Evolutionary conservation across 1,140 invertebrate species (phyloP), one percentile per base, ranked within the genome.

Genomic region (Rhopalosiphum padi): DNA sequence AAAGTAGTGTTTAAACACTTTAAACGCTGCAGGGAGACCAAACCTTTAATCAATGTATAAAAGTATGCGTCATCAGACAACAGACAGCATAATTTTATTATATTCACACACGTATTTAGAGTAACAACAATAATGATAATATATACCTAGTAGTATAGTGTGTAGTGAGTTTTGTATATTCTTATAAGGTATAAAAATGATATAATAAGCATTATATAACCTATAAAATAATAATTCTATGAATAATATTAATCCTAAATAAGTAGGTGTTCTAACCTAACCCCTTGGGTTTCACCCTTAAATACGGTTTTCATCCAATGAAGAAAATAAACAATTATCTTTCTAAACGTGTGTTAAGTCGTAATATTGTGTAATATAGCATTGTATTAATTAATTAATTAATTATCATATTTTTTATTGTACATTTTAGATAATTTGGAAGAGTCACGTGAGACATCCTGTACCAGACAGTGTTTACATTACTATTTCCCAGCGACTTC

Each of bases 131-230:
- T 53, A 53, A 30, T 60, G 23, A 23, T 7, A 60, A 60, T 60
- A 41, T 41, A 41, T 41, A 41, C 2, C n/a, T n/a, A n/a, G n/a
- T 2, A 41, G 41, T 3, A 41, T 41, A 41, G 41, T 41, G 41
- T 41, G 41, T 41, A 41, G 2, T 41, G 41, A 2, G 30, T n/a
- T 68, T 68, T n/a, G 9, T 8, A n/a, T n/a, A 77, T 77, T n/a
- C 15, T n/a, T n/a, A 18, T 77, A 0, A 18, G n/a, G 8, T 35
- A 0, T 21, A 77, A 77, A n/a, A n/a, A 18, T 6, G 0, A n/a
- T n/a, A 77, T 18, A 18, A 60, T 30, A 30, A 30, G 25, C 25
- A 60, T 7, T 7, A 25, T 30, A 60, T 18, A 15, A 68, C 11
- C 1, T n/a, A n/a, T 0, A n/a, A 68, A 68, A n/a, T 15, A 68